Evolutionary conservation across 2,888 invertebrate genomes (phyloP), one percentile per base, ranked within the genome.

Genomic region (Pheosia tremula): DNA sequence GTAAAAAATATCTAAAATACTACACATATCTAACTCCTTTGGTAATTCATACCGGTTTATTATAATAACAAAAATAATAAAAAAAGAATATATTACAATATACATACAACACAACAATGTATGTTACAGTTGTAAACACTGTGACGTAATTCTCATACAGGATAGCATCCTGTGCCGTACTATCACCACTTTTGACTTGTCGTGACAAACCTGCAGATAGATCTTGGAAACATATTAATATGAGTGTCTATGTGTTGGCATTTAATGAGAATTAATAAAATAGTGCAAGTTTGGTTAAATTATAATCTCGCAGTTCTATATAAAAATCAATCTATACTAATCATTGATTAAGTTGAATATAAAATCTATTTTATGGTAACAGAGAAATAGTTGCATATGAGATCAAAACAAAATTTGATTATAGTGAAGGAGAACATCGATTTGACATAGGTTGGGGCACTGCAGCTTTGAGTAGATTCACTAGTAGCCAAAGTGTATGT

Each of bases 11-110:
- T 87, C 84, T 88, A 90, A 86, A 89, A 83, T 78, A 84, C 88
- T 88, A 91, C 85, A 84, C 85, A 86, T 90, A 91, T 81, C 90
- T 91, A 91, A 90, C 85, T 83, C 89, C 92, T 93, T 93, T 93
- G 93, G 93, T 92, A 90, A 90, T 88, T 83, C 83, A 87, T 91
- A 93, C 93, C 93, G 92, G 91, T 87, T 88, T 88, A 85, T 83
- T 81, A 83, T 77, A 82, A 83, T 84, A 88, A 91, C 83, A 80
- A 87, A 85, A 71, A 69, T 55, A 58, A 68, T 75, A 82, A 82
- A 85, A 85, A 83, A 82, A 82, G 85, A 83, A 82, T 82, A 82
- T 78, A 82, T 75, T 79, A 83, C 80, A 85, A 79, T 80, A 71
- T 75, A 84, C 73, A 86, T 81, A 85, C 79, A 83, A 78, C 74